Conservation (phyloP, 2,888 invertebrate genomes). For the Nemotelus pantherinus region DNA sequence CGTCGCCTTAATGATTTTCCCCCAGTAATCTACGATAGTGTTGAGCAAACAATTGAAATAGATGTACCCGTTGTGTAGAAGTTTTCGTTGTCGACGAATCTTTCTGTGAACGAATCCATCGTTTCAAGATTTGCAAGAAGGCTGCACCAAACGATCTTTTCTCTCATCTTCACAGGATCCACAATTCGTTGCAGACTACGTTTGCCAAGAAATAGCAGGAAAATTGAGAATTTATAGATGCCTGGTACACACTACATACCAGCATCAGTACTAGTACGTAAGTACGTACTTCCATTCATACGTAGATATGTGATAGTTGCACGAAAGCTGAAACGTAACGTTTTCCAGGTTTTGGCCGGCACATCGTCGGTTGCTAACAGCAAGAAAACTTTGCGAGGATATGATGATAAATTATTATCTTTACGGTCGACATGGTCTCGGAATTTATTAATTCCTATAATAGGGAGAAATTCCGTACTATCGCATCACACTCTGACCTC, state of each 20-base stretch:
- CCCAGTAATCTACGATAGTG: not conserved
- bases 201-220: slow-evolving; percentile 46
- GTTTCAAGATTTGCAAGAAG: slow-evolving; percentile 43
- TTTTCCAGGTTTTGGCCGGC: slow-evolving; percentile 36
- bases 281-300: not conserved
- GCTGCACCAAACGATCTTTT: slow-evolving; percentile 4
- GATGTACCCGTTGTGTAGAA: slow-evolving; percentile 1
- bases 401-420: slow-evolving; percentile 49
- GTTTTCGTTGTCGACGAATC: not conserved
- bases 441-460: slow-evolving; percentile 48
- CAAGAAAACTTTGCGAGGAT: slow-evolving; percentile 48
- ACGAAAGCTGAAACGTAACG: too few relatives aligned
- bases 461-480: slow-evolving; percentile 25
- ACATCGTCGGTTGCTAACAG: slow-evolving; percentile 34
- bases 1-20: not conserved
- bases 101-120: slow-evolving; percentile 43
- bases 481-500: slow-evolving; percentile 30
- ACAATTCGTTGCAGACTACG: slow-evolving; percentile 13
- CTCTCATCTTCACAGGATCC: slow-evolving; percentile 6
- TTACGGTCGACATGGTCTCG: slow-evolving; percentile 47
- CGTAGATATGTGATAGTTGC: not conserved
- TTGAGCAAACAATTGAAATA: slow-evolving; percentile 39
- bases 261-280: not conserved
- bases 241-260: slow-evolving; percentile 20
- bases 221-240: slow-evolving; percentile 49